Conservation (phyloP, 2,888 invertebrate species). For the Drosophila merina region DNA sequence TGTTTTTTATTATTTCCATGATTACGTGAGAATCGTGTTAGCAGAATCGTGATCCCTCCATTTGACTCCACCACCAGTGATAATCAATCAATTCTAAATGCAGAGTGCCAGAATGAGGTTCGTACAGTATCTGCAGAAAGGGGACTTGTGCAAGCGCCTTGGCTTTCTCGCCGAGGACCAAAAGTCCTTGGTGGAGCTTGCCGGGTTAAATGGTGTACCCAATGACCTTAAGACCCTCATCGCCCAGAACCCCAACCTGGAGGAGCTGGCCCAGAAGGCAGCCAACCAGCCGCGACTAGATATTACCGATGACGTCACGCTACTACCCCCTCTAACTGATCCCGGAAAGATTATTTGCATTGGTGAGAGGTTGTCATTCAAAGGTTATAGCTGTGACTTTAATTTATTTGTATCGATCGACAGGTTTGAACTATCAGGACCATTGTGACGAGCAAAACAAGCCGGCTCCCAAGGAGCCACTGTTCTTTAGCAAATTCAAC, state of each 20-base stretch:
- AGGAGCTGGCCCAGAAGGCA: constrained; percentile 76
- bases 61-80: neutral
- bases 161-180: constrained; percentile 87
- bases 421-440: constrained; percentile 92
- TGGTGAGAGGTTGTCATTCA: constrained; percentile 1
- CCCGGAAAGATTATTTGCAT: constrained; percentile 94
- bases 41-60: neutral
- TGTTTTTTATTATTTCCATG: neutral
- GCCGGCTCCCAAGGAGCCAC: constrained; percentile 90
- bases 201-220: constrained; percentile 79
- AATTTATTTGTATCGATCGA: too few relatives aligned
- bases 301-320: constrained; percentile 59
- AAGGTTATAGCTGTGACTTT: neutral
- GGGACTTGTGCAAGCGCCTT: constrained; percentile 86
- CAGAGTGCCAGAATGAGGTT: constrained; percentile 85
- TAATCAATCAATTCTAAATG: constrained; percentile 58
- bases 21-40: constrained; percentile 23
- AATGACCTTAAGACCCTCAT: constrained; percentile 83
- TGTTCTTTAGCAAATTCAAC: constrained; percentile 95
- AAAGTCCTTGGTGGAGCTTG: constrained; percentile 88
- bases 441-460: constrained; percentile 93
- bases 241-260: constrained; percentile 76
- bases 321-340: constrained; percentile 89
- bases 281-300: constrained; percentile 44
- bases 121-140: constrained; percentile 87